A percentile compares a stretch with the other conserved stretches of the same genome.
These are phyloP conservation scores for Coranthus polyacanthus DNA, from an alignment of 2,797 vertebrate genomes.

Conservation along the genomic window DNA sequence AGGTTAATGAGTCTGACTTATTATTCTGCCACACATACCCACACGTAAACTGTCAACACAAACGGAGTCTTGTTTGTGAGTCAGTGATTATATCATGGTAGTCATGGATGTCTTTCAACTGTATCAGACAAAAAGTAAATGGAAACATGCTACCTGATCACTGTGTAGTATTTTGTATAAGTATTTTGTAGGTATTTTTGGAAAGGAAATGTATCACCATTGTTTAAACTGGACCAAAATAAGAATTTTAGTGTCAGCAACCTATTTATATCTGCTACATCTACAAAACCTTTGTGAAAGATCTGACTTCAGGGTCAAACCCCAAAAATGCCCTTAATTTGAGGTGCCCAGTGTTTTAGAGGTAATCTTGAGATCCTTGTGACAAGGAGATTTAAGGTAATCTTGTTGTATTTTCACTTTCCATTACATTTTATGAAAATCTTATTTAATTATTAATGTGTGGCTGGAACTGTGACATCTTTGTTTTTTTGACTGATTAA, in stretches of 20 bases:
- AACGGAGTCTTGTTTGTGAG: conserved; percentile 47
- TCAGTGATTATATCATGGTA: conserved; percentile 58
- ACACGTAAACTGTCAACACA: conserved; percentile 30
- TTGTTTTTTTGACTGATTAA: background rate
- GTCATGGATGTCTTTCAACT: conserved; percentile 53
- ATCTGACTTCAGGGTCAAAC: background rate
- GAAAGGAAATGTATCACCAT: too few relatives aligned
- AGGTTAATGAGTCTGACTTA: conserved; percentile 26
- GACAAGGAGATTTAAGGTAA: background rate
- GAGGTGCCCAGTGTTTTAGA: background rate
- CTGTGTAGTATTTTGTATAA: background rate
- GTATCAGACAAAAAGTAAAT: conserved; percentile 63
- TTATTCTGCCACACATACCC: conserved; percentile 23
- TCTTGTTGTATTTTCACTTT: background rate
- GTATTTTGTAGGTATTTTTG: too few relatives aligned
- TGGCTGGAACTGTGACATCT: background rate
- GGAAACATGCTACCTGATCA: conserved; percentile 40
- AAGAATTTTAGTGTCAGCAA: too few relatives aligned
- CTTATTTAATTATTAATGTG: too few relatives aligned
- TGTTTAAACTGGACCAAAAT: too few relatives aligned
- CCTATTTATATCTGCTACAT: background rate
- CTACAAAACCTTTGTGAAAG: too few relatives aligned
- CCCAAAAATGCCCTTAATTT: background rate
- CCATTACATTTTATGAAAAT: too few relatives aligned
- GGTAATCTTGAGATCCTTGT: background rate